Evolutionary conservation across 2,113 vertebrate species (phyloP).

Genomic region (Dasyprocta punctata): DNA sequence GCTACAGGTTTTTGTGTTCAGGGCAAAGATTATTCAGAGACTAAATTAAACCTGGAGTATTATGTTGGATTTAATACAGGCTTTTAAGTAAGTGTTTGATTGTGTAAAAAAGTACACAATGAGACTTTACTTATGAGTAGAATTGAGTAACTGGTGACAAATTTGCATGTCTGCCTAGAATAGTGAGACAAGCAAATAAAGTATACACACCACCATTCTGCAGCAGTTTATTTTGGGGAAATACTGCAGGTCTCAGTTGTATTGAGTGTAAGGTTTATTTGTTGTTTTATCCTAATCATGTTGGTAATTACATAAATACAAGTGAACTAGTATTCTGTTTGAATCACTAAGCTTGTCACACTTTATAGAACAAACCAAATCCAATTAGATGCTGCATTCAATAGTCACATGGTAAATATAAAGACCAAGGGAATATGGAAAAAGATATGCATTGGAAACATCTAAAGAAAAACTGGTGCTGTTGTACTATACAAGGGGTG

Average conservation of each 20-base stretch:
- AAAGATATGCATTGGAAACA: not conserved
- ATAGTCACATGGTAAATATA: conserved; percentile 20
- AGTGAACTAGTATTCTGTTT: not conserved
- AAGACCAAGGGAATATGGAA: not conserved
- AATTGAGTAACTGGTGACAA: not conserved
- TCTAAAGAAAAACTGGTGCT: not conserved
- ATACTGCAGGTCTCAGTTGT: not conserved
- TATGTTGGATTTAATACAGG: not conserved
- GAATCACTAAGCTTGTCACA: not conserved
- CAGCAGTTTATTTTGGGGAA: not conserved
- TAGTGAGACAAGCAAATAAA: not conserved
- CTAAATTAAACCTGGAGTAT: not conserved
- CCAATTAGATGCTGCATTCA: not conserved
- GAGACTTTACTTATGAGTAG: not conserved
- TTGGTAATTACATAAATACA: not conserved
- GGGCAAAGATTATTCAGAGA: conserved; percentile 28
- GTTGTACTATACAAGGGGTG: not conserved
- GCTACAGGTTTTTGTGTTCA: not conserved
- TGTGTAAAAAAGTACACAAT: not conserved
- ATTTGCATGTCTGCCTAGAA: not conserved
- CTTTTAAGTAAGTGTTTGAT: not conserved
- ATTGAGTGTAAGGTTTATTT: not conserved
- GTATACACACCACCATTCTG: not conserved
- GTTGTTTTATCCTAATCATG: not conserved
- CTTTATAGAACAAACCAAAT: not conserved